Conservation (phyloP, 2,888 invertebrate species). For the Pterostichus madidus region DNA sequence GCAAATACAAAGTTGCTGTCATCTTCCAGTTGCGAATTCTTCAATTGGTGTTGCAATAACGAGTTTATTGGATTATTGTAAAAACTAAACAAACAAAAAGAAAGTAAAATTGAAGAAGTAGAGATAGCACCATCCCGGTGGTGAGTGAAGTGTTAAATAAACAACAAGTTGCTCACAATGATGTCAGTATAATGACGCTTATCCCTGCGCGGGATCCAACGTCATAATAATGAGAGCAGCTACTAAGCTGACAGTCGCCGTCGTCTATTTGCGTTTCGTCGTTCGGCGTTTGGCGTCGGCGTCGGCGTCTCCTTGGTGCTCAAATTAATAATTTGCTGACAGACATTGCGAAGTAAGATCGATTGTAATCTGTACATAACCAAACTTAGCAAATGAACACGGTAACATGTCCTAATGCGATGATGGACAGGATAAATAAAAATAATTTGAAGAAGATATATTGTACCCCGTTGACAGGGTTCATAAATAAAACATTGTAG, state of each 20-base stretch:
- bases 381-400: constrained; percentile 56
- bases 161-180: constrained; percentile 11
- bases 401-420: constrained; percentile 5
- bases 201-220: constrained; percentile 1
- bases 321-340: constrained; percentile 64
- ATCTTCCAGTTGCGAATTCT: too few species aligned
- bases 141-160: constrained; percentile 45
- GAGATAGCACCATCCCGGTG: neutral
- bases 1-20: too few species aligned
- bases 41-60: too few species aligned
- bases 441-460: constrained; percentile 26
- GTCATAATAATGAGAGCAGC: neutral
- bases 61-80: too few species aligned
- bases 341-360: constrained; percentile 63
- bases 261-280: constrained; percentile 15
- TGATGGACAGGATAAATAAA: constrained; percentile 37
- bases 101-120: too few species aligned
- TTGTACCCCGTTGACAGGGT: constrained; percentile 26
- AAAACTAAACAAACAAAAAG: too few species aligned
- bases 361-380: constrained; percentile 57
- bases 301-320: constrained; percentile 28
- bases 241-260: neutral
- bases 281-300: too few species aligned
- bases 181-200: neutral
- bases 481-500: constrained; percentile 45